Conservation (phyloP, 2,888 invertebrate genomes). For the Chrysodeixis includens region DNA sequence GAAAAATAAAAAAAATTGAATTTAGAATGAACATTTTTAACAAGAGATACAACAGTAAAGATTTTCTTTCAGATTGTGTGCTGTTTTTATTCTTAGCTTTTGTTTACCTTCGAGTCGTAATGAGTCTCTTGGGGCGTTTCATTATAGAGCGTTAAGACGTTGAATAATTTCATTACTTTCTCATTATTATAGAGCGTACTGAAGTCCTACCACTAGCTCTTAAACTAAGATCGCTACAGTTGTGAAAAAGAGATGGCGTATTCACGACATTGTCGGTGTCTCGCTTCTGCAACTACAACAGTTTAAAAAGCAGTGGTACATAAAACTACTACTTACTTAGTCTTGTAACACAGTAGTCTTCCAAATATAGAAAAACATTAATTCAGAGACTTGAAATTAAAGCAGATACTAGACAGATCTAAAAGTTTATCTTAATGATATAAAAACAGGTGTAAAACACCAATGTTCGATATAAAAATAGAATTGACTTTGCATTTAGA, state of each 20-base stretch:
- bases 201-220: too few species aligned
- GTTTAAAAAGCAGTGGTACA: too few species aligned
- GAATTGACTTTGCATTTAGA: neutral
- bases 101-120: neutral
- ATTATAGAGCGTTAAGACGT: neutral
- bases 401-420: neutral
- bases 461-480: neutral
- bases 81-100: neutral
- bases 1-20: neutral
- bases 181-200: neutral
- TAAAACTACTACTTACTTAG: too few species aligned
- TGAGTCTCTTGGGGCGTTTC: neutral
- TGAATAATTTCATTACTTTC: neutral
- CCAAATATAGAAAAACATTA: too few species aligned
- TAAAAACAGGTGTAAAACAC: neutral
- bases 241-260: too few species aligned
- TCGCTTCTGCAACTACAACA: too few species aligned
- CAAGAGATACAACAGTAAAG: neutral
- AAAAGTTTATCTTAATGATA: neutral
- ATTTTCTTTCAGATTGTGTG: neutral
- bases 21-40: neutral
- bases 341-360: too few species aligned
- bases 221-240: too few species aligned
- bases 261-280: too few species aligned
- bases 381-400: neutral